phyloP scores from a whole-genome alignment of 2,888 invertebrate genomes.

The Pachymerium ferrugineum region DNA sequence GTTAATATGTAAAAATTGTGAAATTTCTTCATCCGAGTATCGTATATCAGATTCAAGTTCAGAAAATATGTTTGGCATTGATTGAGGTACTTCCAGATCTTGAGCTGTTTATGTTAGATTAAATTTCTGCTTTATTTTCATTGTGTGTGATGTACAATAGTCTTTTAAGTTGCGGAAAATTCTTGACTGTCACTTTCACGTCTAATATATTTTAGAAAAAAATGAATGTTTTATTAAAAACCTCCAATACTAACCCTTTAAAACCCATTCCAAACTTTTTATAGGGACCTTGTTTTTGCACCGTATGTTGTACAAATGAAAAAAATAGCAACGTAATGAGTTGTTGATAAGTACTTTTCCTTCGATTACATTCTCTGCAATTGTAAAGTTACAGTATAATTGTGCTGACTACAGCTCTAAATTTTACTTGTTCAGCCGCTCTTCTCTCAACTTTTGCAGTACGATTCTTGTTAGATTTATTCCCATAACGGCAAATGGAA shows the following conservation, averaged over 20 bases:
- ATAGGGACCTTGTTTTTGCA: conserved; percentile 51
- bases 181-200: conserved; percentile 44
- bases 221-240: no score
- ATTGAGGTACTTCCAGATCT: not conserved
- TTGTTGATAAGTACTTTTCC: conserved; percentile 49
- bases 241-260: conserved; percentile 47
- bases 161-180: conserved; percentile 40
- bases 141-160: not conserved
- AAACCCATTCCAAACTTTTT: conserved; percentile 51
- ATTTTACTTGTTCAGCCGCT: conserved; percentile 50
- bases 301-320: conserved; percentile 51
- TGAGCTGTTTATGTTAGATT: conserved; percentile 40
- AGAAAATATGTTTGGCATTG: not conserved
- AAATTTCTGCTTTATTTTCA: conserved; percentile 22
- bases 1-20: not conserved
- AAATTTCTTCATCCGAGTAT: not conserved
- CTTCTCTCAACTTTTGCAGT: conserved; percentile 51
- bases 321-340: conserved; percentile 50
- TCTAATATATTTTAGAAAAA: conserved; percentile 41
- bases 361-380: conserved; percentile 49
- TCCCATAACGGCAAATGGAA: conserved; percentile 54
- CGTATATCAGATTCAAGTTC: not conserved
- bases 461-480: conserved; percentile 54
- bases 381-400: conserved; percentile 32
- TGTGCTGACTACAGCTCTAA: not conserved